These are phyloP conservation scores for Paguma larvata DNA, from an alignment of 2,797 vertebrate genomes.

Conservation along the genomic window DNA sequence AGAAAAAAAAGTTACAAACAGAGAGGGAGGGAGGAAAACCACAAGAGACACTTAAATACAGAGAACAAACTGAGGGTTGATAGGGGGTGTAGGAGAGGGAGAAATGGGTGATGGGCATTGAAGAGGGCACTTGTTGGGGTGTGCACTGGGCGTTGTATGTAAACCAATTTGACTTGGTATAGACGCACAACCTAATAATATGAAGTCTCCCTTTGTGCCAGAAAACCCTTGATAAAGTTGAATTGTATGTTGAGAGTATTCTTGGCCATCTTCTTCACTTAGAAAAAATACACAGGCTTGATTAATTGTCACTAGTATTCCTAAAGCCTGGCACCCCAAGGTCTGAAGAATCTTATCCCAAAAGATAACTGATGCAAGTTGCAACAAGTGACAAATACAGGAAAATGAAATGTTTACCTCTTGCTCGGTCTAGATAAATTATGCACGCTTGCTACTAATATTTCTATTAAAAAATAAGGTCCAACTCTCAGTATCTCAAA, in stretches of 20 bases:
- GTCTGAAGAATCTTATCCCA: neutral
- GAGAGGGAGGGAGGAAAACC: no score
- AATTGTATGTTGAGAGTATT: no score
- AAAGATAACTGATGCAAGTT: neutral
- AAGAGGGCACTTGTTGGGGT: no score
- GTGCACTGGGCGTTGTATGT: no score
- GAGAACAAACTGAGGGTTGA: no score
- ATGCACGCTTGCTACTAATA: neutral
- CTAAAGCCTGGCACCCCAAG: neutral
- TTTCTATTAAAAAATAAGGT: neutral
- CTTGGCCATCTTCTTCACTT: neutral
- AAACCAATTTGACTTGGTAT: neutral
- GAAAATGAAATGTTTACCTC: neutral
- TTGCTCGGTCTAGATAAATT: conserved; percentile 29
- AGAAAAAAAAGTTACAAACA: no score
- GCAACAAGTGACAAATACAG: neutral
- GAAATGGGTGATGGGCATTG: no score
- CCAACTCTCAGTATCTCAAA: neutral
- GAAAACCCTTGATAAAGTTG: neutral
- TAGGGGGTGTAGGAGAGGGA: no score
- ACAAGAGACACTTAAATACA: no score
- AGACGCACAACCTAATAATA: neutral
- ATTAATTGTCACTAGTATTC: neutral
- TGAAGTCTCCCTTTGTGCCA: neutral
- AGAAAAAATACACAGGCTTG: neutral